Evolutionary conservation across 2,797 vertebrate genomes (phyloP), one percentile per base, ranked within the genome.

Genomic region (Borostomias antarcticus): DNA sequence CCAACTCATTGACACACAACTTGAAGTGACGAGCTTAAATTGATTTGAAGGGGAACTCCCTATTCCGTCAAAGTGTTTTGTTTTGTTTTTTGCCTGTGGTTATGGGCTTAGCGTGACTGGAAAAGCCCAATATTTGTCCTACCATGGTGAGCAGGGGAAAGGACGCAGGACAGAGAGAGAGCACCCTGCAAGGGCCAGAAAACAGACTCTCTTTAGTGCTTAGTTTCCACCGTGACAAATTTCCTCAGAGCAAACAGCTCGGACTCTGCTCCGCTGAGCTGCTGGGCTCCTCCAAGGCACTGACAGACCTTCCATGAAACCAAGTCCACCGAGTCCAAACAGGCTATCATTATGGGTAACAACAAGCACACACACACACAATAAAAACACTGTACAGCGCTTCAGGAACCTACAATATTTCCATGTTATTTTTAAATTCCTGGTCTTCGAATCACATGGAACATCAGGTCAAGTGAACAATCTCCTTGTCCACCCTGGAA

Each of bases 281-380:
- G 43, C 43, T 48, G 40, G 33, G 40, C 56, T n/a, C n/a, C n/a
- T n/a, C n/a, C n/a, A n/a, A n/a, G n/a, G n/a, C 58, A 63, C 66
- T 72, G 68, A 60, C 72, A 74, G 69, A 56, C 69, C 53, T 66
- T 70, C 59, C 66, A 58, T 62, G 75, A 78, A 84, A 83, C 85
- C n/a, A n/a, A n/a, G n/a, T n/a, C n/a, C n/a, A 79, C 63, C 70
- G 62, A 35, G 33, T 67, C 73, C 66, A 66, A 74, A 77, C 66
- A 72, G 69, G 26, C 57, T 47, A 72, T 76, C 72, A 78, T 83
- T 79, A 74, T n/a, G 69, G 51, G 45, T 56, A 76, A 76, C 45
- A 64, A 79, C 45, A 64, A 69, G 63, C 54, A 64, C 1, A 4
- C 60, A 40, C 32, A 26, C 13, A 26, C 9, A 10, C 7, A 50